Conservation (phyloP, 2,888 invertebrate genomes). For the Andrena hattorfiana region DNA sequence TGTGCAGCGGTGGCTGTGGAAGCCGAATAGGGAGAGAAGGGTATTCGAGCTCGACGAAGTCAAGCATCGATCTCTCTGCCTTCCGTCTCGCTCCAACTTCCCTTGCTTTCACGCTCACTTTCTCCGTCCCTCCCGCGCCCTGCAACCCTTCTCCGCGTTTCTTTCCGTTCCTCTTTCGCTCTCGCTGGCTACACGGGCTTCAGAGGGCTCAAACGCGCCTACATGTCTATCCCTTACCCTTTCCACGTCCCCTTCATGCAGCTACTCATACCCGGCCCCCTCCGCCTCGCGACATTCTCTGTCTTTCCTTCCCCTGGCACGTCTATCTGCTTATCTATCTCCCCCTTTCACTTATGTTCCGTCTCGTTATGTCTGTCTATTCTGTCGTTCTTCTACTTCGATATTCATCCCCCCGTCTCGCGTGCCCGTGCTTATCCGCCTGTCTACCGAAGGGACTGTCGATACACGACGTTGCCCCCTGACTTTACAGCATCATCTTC, state of each 20-base stretch:
- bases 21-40: conserved; percentile 63
- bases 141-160: conserved; percentile 28
- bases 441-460: conserved; percentile 41
- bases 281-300: conserved; percentile 30
- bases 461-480: conserved; percentile 52
- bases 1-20: conserved; percentile 69
- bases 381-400: conserved; percentile 34
- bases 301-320: conserved; percentile 26
- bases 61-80: conserved; percentile 78
- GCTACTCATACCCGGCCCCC: conserved; percentile 21
- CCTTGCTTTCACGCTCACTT: conserved; percentile 19
- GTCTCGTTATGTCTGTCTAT: conserved; percentile 45
- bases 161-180: conserved; percentile 27
- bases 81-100: conserved; percentile 57
- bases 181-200: conserved; percentile 33
- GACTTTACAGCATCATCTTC: conserved; percentile 28
- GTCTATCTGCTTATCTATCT: conserved; percentile 55
- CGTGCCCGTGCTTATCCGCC: conserved; percentile 32
- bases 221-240: conserved; percentile 38
- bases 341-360: conserved; percentile 37
- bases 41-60: conserved; percentile 69
- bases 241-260: neutral
- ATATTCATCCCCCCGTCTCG: conserved; percentile 37
- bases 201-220: conserved; percentile 52
- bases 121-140: conserved; percentile 5